Percentiles rank a stretch among this genome's conserved stretches.
Conservation (phyloP, 2,888 invertebrate species). For the Lepidochitona cinerea region DNA sequence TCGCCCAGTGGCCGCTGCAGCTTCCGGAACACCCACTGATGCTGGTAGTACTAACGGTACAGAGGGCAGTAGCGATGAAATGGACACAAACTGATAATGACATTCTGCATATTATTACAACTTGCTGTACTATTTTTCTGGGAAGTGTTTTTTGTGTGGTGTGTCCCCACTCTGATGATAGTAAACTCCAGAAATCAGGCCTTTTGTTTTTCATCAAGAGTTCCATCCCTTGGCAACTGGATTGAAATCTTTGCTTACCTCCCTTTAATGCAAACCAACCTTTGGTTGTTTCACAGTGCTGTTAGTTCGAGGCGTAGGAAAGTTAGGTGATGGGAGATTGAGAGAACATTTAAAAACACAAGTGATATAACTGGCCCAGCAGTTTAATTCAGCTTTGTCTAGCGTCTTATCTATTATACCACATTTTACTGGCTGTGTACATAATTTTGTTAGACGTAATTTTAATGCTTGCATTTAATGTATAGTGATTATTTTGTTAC, state of each 20-base stretch:
- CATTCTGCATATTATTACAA: neutral
- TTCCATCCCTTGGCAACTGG: too few relatives aligned
- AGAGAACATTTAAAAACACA: neutral
- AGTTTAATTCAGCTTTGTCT: neutral
- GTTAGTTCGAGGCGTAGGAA: neutral
- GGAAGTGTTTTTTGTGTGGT: neutral
- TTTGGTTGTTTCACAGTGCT: too few relatives aligned
- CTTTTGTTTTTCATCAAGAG: too few relatives aligned
- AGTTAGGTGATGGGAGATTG: neutral
- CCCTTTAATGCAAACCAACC: too few relatives aligned
- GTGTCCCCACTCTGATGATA: neutral
- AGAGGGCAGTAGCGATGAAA: conserved; percentile 9
- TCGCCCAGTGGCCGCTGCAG: neutral
- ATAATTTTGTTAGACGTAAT: neutral
- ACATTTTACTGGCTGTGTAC: neutral
- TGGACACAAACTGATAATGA: conserved; percentile 11
- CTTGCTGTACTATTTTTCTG: neutral
- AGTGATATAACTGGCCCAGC: neutral
- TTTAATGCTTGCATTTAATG: neutral
- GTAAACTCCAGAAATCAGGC: too few relatives aligned
- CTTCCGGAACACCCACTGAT: neutral
- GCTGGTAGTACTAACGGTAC: conserved; percentile 10
- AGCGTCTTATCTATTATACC: too few relatives aligned
- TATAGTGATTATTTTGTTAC: neutral
- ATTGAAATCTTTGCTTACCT: too few relatives aligned